Evolutionary conservation across 2,113 vertebrate genomes (phyloP), one percentile per base, ranked within the genome.

Genomic region (Sorex araneus): DNA sequence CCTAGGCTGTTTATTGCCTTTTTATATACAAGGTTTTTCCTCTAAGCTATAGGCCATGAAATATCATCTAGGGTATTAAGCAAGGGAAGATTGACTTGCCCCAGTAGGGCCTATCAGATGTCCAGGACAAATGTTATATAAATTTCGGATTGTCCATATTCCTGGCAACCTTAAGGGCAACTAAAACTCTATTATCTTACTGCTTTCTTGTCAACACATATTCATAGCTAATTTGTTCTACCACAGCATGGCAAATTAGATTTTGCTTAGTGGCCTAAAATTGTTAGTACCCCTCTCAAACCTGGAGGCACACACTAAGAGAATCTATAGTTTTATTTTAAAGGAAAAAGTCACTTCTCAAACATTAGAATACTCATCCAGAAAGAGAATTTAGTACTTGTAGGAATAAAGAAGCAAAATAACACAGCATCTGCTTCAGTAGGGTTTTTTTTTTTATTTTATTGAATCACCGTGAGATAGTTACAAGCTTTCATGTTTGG

Each of bases 1-100:
- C 12, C 80, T 84, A 8, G 11, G 40, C 73, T 92, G 54, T 84
- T 93, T 88, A 93, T 84, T 92, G 40, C 67, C 47, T 92, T 94
- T 23, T 79, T 88, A 64, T 25, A 80, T 47, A 27, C 28, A 34
- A 67, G 32, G 6, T 10, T 69, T 94, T 93, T 90, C 21, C 91
- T 89, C 23, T 21, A 54, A 77, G 54, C 43, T 77, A 80, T 18
- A 54, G 40, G 47, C 54, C 40, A 28, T 36, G n/a, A 84, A 95
- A 81, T 91, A 60, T 9, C 82, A 30, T 11, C 2, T 71, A 34
- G 47, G 47, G 36, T 86, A 28, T 50, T 30, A 84, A 30, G 30
- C 70, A 66, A 85, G 3, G 8, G 75, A 84, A 80, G 76, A 64
- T 66, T 57, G 75, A 86, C 36, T 77, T 50, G 73, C 67, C 78